Base-by-base conservation (phyloP, 2,888 invertebrate species). In the Pristionchus mayeri region DNA sequence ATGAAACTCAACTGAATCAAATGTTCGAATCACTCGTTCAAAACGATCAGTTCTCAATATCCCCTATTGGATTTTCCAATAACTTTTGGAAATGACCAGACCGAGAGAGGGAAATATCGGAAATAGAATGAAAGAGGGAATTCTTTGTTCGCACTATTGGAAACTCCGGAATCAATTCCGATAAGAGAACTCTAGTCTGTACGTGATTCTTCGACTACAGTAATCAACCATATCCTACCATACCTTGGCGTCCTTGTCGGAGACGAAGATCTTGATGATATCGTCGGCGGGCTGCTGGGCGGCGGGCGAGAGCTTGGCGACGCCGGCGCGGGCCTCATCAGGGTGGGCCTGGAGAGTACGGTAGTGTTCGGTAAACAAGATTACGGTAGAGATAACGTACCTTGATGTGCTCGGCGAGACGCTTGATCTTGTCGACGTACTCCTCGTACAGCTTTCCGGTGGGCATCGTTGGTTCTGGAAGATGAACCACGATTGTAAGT, bases 241-340 rank as follows among this genome's bases (percentile, higher is more conserved):
- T 21, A 54, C 54, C 54, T 54, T 71, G 44, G 37, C 40, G 44
- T 71, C 71, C 71, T 71, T 71, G 24, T 71, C 37, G 40, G 71
- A 71, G 24, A 71, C 71, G 71, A 71, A 71, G 71, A 71, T 71
- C 71, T 71, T 71, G 71, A 71, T 71, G 71, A 71, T 71, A 16
- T 71, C 71, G 27, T 40, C 71, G 6, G 71, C 71, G 44, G 71
- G 71, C 0, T 16, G 40, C 40, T 71, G 71, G 3, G 71, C 71
- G 1, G 71, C 71, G 3, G 40, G 6, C 3, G 71, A 71, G n/a
- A 71, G 40, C 40, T 71, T 71, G 71, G 71, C 21, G 44, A 71
- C 37, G 40, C 71, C 71, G 71, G 37, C 18, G 18, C 71, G 37
- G 9, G 71, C 71, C 37, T 67, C 67, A 9, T 67, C 67, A 37